Evolutionary conservation across 2,113 vertebrate species (phyloP).

Genomic region (Oostethus manadensis): DNA sequence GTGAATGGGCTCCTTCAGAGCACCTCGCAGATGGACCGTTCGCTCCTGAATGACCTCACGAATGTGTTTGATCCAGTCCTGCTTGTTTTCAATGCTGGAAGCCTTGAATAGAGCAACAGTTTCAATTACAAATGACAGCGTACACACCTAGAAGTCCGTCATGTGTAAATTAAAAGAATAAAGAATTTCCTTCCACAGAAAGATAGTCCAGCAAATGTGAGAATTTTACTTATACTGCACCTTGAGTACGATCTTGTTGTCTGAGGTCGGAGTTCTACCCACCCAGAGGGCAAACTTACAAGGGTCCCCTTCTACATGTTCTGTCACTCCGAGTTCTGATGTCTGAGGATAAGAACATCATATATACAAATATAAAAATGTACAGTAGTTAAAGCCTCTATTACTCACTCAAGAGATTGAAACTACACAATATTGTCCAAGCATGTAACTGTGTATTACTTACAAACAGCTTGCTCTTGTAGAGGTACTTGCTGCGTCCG

Average conservation of each 20-base stretch:
- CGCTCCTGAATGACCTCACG: constrained; percentile 97
- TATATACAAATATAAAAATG: neutral
- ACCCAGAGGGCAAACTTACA: constrained; percentile 98
- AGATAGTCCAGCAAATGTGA: constrained; percentile 1
- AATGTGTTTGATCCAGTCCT: constrained; percentile 99
- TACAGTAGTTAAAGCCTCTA: neutral
- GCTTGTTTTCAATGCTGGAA: constrained; percentile 97
- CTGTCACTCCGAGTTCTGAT: constrained; percentile 94
- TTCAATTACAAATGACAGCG: neutral
- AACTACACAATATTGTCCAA: neutral
- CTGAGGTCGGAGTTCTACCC: constrained; percentile 94
- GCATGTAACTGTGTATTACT: constrained; percentile 56
- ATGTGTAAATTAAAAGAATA: neutral
- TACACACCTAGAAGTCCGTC: neutral
- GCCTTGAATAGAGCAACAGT: constrained; percentile 67
- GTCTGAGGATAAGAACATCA: constrained; percentile 72
- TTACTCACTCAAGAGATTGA: neutral
- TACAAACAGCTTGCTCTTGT: constrained; percentile 98
- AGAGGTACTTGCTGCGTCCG: constrained; percentile 97
- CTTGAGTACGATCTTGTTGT: constrained; percentile 99
- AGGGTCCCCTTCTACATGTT: constrained; percentile 95
- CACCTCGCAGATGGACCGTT: constrained; percentile 93
- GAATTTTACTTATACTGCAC: constrained; percentile 60
- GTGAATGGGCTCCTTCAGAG: constrained; percentile 97
- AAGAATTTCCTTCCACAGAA: constrained; percentile 2